Percentiles rank a stretch among this genome's conserved stretches.
Evolutionary conservation across 35 echinoderm and acorn worm species (phyloP).

Genomic region (Diadema setosum): DNA sequence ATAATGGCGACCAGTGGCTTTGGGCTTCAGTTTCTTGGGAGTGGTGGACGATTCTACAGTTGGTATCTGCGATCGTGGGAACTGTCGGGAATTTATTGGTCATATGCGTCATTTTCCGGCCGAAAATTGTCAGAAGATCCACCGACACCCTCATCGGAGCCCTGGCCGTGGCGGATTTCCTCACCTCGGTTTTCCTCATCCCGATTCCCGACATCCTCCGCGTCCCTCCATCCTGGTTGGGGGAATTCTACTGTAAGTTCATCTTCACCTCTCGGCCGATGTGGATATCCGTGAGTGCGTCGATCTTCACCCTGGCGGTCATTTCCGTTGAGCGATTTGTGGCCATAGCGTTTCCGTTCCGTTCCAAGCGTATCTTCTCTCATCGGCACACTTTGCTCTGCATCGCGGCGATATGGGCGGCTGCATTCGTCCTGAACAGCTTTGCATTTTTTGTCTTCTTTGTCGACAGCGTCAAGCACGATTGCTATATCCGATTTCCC

Average conservation of each 20-base stretch:
- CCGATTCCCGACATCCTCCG: conserved; percentile 24
- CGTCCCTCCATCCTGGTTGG: neutral
- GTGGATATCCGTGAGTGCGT: conserved; percentile 76
- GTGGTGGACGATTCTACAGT: neutral
- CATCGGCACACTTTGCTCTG: conserved; percentile 14
- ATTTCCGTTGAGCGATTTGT: conserved; percentile 80
- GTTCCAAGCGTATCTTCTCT: conserved; percentile 50
- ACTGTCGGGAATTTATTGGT: conserved; percentile 45
- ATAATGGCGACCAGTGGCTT: neutral
- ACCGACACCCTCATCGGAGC: conserved; percentile 75
- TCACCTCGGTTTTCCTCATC: conserved; percentile 69
- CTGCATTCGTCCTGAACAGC: conserved; percentile 41
- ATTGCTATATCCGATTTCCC: conserved; percentile 29
- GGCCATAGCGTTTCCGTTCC: conserved; percentile 72
- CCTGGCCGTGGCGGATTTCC: conserved; percentile 75
- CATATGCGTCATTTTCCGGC: neutral
- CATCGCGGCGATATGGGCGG: conserved; percentile 34
- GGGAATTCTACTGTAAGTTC: conserved; percentile 74
- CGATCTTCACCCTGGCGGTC: conserved; percentile 66
- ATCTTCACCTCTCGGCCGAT: conserved; percentile 44
- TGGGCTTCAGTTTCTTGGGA: conserved; percentile 21
- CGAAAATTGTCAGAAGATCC: conserved; percentile 13
- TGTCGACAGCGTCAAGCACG: neutral
- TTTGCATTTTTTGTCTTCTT: conserved; percentile 28
- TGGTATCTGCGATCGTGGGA: conserved; percentile 31